Evolutionary conservation across 1,140 invertebrate species (phyloP).

Genomic region (Drosophila guanche): DNA sequence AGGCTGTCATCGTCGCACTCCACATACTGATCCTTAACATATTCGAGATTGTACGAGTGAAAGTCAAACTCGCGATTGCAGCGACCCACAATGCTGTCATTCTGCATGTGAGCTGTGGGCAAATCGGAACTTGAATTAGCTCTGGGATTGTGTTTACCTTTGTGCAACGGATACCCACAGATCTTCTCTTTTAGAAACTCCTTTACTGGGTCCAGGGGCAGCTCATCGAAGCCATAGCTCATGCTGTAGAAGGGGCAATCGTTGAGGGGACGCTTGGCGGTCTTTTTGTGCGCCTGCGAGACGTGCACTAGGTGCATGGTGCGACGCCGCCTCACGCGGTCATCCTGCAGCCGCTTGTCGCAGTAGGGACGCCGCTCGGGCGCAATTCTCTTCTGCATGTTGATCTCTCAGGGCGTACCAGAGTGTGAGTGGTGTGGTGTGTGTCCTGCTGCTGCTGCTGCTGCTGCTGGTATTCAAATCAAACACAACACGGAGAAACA

Average conservation of each 20-base stretch:
- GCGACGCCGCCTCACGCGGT: constrained; percentile 34
- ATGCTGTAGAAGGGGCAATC: constrained; percentile 78
- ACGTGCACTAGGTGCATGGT: constrained; percentile 22
- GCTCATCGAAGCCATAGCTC: constrained; percentile 69
- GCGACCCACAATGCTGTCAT: constrained; percentile 64
- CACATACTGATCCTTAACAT: constrained; percentile 43
- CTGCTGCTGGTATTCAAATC: constrained; percentile 31
- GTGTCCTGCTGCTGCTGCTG: constrained; percentile 4
- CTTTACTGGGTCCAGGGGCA: constrained; percentile 77
- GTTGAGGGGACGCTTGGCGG: constrained; percentile 60
- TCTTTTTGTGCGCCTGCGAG: constrained; percentile 31
- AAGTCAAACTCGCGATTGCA: constrained; percentile 76
- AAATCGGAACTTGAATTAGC: background rate
- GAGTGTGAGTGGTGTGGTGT: constrained; percentile 14
- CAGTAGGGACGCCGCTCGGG: constrained; percentile 68
- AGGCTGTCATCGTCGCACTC: constrained; percentile 67
- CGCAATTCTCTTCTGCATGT: constrained; percentile 52
- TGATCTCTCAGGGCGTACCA: background rate
- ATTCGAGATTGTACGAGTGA: constrained; percentile 57
- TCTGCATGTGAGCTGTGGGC: constrained; percentile 69
- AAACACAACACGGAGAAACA: constrained; percentile 53
- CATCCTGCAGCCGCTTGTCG: constrained; percentile 54
- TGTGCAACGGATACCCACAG: constrained; percentile 38
- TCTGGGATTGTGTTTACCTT: background rate
- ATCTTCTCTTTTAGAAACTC: constrained; percentile 75